Conservation (phyloP, 2,797 vertebrate species). For the Staurois parvus region DNA sequence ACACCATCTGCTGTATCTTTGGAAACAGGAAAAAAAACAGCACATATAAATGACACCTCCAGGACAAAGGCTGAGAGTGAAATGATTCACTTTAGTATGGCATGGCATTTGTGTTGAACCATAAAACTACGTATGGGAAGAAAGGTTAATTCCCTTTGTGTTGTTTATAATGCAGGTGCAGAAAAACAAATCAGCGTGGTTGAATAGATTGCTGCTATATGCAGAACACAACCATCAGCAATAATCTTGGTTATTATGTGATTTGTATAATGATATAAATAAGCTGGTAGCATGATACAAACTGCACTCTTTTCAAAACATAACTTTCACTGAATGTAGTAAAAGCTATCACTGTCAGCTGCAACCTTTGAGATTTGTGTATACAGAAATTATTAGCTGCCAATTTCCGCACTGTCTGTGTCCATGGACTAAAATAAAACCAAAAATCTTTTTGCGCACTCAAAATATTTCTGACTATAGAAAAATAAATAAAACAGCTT, state of each 20-base stretch:
- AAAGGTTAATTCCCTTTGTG: constrained; percentile 16
- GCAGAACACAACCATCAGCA: neutral
- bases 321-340: too few relatives aligned
- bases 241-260: neutral
- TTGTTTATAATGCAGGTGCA: constrained; percentile 25
- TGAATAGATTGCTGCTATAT: neutral
- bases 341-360: too few relatives aligned
- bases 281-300: neutral
- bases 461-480: too few relatives aligned
- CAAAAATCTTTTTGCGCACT: too few relatives aligned
- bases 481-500: too few relatives aligned
- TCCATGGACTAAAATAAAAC: too few relatives aligned
- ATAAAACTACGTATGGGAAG: constrained; percentile 11
- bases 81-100: constrained; percentile 62
- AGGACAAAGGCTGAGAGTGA: constrained; percentile 67
- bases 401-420: too few relatives aligned
- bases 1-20: constrained; percentile 97
- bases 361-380: too few relatives aligned
- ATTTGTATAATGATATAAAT: neutral
- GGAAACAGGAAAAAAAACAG: constrained; percentile 73
- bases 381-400: too few relatives aligned
- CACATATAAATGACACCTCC: constrained; percentile 66
- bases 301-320: too few relatives aligned
- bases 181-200: neutral
- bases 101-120: constrained; percentile 6